Evolutionary conservation across 2,888 invertebrate species (phyloP).

Genomic region (Aleiodes leptofemur): DNA sequence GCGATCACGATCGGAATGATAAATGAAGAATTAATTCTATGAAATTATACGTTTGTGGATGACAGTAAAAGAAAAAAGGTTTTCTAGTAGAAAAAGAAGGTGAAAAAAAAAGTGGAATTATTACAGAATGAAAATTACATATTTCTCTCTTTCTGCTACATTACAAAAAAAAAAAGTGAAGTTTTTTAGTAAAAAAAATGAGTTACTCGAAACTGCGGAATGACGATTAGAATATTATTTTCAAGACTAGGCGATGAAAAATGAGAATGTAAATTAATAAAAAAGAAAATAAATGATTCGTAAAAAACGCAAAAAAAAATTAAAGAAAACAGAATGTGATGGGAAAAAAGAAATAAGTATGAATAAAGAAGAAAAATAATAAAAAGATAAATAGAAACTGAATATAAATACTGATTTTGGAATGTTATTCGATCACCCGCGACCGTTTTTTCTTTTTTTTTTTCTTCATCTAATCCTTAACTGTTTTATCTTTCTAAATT

Average conservation of each 20-base stretch:
- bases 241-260: constrained; percentile 33
- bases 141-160: neutral
- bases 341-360: too few relatives aligned
- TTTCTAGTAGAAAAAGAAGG: constrained; percentile 19
- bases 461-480: constrained; percentile 35
- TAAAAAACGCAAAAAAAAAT: constrained; percentile 28
- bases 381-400: constrained; percentile 41
- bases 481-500: constrained; percentile 29
- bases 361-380: constrained; percentile 33
- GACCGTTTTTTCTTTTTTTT: constrained; percentile 41
- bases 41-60: constrained; percentile 11
- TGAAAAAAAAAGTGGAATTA: constrained; percentile 19
- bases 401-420: constrained; percentile 73
- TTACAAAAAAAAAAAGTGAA: neutral
- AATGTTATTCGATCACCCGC: constrained; percentile 64
- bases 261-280: constrained; percentile 14
- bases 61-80: constrained; percentile 5
- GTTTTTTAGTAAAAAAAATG: constrained; percentile 16
- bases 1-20: constrained; percentile 38
- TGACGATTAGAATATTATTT: constrained; percentile 31
- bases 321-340: constrained; percentile 27
- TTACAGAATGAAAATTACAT: constrained; percentile 27
- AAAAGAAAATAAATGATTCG: constrained; percentile 11
- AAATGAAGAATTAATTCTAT: constrained; percentile 36
- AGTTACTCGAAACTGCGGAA: constrained; percentile 20